phyloP scores from a whole-genome alignment of 2,888 invertebrate species.

The Lamproptera curius region DNA sequence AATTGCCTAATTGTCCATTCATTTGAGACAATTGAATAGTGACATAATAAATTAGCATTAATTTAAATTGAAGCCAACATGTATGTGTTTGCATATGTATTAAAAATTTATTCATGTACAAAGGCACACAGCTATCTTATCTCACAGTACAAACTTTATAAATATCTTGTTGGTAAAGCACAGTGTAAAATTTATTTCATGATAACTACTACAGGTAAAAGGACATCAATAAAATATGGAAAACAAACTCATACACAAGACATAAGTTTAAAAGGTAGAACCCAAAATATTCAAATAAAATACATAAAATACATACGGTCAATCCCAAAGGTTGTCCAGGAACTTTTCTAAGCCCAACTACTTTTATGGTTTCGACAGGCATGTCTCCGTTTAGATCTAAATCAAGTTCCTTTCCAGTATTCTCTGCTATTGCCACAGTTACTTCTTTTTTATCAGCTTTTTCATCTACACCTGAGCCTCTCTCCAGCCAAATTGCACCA shows the following conservation, averaged over 20 bases:
- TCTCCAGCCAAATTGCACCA: slow-evolving; percentile 79
- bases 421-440: slow-evolving; percentile 47
- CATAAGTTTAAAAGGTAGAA: too few species aligned
- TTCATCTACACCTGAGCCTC: slow-evolving; percentile 74
- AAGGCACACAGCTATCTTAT: too few species aligned
- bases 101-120: too few species aligned
- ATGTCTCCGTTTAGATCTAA: slow-evolving; percentile 77
- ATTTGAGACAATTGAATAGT: slow-evolving; percentile 20
- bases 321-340: slow-evolving; percentile 93
- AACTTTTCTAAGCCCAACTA: slow-evolving; percentile 91
- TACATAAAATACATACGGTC: slow-evolving; percentile 80
- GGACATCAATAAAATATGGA: too few species aligned
- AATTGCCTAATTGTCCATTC: slow-evolving; percentile 15
- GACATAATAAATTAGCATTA: slow-evolving; percentile 4
- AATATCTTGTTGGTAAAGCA: too few species aligned
- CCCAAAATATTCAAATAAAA: too few species aligned
- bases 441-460: slow-evolving; percentile 50
- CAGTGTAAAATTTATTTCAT: too few species aligned
- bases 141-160: too few species aligned
- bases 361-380: slow-evolving; percentile 89
- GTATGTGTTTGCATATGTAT: too few species aligned
- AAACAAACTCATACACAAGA: too few species aligned
- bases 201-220: too few species aligned
- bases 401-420: slow-evolving; percentile 35
- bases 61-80: slow-evolving; percentile 7